Evolutionary conservation across 2,888 invertebrate species (phyloP), one percentile per base, ranked within the genome.

Genomic region (Sturmia bella): DNA sequence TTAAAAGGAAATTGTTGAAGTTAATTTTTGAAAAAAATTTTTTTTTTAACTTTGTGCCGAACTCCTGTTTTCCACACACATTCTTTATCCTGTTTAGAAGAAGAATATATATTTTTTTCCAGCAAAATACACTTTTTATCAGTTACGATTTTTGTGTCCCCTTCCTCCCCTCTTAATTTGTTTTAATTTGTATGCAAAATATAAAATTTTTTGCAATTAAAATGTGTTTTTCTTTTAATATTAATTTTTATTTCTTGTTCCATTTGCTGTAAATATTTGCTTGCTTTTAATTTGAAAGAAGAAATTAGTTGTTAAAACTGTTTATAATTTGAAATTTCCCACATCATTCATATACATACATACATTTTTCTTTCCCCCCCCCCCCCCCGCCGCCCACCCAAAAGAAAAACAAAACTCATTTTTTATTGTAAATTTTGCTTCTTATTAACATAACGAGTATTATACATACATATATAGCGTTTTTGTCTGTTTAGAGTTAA

Each of bases 151-250:
- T 32, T 73, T 54, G 15, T 43, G 32, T 32, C 32, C 32, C 13
- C 27, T 1, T 3, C 0, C 15, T 3, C 32, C 45, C 15, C 43
- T 19, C 45, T 43, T 56, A 9, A n/a, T 19, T 32, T 37, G 13
- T 32, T 3, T 61, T 45, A 24, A 37, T 48, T 56, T 59, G 48
- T 66, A 59, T 43, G 32, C 24, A 45, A 63, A 78, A 66, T 73
- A 72, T 52, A 72, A 27, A 27, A 66, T 50, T 41, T 63, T 41
- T 57, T 78, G 73, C 41, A 77, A 77, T 70, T 63, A 56, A 77
- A 77, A 63, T 41, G 61, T 77, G 77, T 77, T 77, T 75, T 76
- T 54, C 72, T 61, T 75, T 69, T 75, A 68, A 52, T 68, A 69
- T 78, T 66, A 59, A 72, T 66, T 78, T 59, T 69, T 56, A 37